Conservation (phyloP, 1,140 invertebrate species). For the Caenorhabditis remanei region DNA sequence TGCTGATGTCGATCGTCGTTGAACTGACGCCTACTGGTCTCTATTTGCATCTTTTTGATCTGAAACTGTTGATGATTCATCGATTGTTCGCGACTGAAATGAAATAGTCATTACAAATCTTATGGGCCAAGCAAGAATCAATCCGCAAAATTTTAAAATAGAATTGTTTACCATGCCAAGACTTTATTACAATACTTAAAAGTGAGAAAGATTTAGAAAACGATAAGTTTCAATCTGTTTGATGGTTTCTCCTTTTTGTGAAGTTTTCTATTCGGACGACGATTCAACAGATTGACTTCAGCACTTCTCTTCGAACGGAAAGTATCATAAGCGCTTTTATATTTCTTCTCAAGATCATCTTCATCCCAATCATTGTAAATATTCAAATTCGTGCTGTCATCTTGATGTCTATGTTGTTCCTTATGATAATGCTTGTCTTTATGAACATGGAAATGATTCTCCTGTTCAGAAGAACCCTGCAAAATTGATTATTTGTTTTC, state of each 20-base stretch:
- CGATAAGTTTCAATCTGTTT: not conserved
- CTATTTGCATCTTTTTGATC: constrained; percentile 11
- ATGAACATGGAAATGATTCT: constrained; percentile 16
- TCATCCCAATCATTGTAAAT: constrained; percentile 23
- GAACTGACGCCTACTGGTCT: constrained; percentile 39
- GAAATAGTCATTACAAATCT: too few relatives aligned
- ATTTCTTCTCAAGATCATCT: not conserved
- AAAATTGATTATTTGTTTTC: not conserved
- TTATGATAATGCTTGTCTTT: constrained; percentile 35
- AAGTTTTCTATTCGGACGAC: not conserved
- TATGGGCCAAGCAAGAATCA: too few relatives aligned
- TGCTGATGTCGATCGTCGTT: constrained; percentile 9
- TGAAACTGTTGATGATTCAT: constrained; percentile 6
- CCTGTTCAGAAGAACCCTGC: constrained; percentile 19
- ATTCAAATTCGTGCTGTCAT: not conserved
- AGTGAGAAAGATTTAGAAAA: not conserved
- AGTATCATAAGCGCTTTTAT: not conserved
- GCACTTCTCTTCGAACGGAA: not conserved
- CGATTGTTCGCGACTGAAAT: not conserved
- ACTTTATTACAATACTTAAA: too few relatives aligned
- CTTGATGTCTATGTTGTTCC: not conserved
- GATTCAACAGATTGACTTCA: not conserved
- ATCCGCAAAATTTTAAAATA: too few relatives aligned
- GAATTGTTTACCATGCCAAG: too few relatives aligned
- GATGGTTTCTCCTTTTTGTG: not conserved